These are phyloP conservation scores for human DNA, from an alignment of 2,113 vertebrate genomes.

Conservation along the genomic window GRCh38 chr5:126460501-126461000, in stretches of 20 bases:
- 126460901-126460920: not conserved
- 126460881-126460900: not conserved
- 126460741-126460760: not conserved
- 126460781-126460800: not conserved
- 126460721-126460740: not conserved
- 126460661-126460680: not conserved
- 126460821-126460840: not conserved
- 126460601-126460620: not conserved
- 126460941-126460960: not conserved
- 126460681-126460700: not conserved
- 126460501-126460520: not conserved
- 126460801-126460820: not conserved
- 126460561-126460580: not conserved
- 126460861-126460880: not conserved
- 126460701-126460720: not conserved
- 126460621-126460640: not conserved
- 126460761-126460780: not conserved
- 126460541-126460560: accelerated
- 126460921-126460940: not conserved
- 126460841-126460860: not conserved
- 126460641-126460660: not conserved
- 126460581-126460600: not conserved
- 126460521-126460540: not conserved
- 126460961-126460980: not conserved
- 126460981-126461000: not conserved